Evolutionary conservation across 1,140 invertebrate species (phyloP).

Genomic region (Dreissena polymorpha): DNA sequence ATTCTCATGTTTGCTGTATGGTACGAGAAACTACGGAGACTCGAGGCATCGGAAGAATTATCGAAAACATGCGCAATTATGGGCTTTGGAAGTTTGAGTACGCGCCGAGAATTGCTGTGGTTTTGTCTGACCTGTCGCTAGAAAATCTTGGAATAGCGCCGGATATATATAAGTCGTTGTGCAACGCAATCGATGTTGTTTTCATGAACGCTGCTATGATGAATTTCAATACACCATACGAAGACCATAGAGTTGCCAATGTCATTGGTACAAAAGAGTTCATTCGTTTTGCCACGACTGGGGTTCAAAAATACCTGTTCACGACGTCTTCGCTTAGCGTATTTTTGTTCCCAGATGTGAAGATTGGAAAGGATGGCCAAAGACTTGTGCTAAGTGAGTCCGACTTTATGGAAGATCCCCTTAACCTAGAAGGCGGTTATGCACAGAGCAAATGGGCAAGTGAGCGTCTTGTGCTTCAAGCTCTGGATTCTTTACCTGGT

Average conservation of each 20-base stretch:
- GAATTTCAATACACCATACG: conserved; percentile 67
- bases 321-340: conserved; percentile 64
- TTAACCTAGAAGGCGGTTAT: conserved; percentile 61
- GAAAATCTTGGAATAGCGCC: conserved; percentile 62
- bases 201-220: conserved; percentile 69
- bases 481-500: conserved; percentile 63
- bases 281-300: conserved; percentile 62
- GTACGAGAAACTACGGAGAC: conserved; percentile 64
- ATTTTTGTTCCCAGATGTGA: conserved; percentile 60
- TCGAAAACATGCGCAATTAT: conserved; percentile 63
- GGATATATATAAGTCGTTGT: conserved; percentile 61
- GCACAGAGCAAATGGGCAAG: conserved; percentile 70
- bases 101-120: conserved; percentile 58
- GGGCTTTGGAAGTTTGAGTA: conserved; percentile 65
- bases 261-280: conserved; percentile 66
- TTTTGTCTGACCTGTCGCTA: conserved; percentile 64
- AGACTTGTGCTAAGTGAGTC: conserved; percentile 51
- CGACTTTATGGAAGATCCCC: conserved; percentile 61
- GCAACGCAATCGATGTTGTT: conserved; percentile 61
- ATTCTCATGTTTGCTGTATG: conserved; percentile 65
- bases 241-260: conserved; percentile 64
- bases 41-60: conserved; percentile 59
- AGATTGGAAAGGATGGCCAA: background rate
- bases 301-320: conserved; percentile 63
- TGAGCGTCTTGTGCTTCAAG: conserved; percentile 65